Evolutionary conservation across 2,888 invertebrate genomes (phyloP), one percentile per base, ranked within the genome.

Genomic region (Cryptops parisi): DNA sequence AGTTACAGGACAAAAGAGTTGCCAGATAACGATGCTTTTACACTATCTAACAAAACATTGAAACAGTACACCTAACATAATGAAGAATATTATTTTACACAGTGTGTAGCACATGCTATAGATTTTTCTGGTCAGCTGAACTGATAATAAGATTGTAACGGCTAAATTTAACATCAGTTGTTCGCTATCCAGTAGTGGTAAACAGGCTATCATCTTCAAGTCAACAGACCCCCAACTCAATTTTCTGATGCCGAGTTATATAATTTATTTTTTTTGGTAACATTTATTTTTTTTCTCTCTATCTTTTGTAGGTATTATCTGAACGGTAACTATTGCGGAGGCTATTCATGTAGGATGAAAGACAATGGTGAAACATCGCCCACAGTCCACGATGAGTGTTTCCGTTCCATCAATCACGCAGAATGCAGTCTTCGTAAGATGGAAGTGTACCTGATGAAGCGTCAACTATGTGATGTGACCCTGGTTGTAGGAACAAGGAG

Each of bases 401-500:
- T 68, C 58, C 62, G 64, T 52, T 67, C 67, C 49, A 63, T 65
- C 60, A 67, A 82, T 64, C 88, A 90, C 72, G 83, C 90, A 5
- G 84, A 86, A 65, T 77, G 76, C 54, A 83, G 87, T 63, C 74
- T 91, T 51, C 79, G 78, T 60, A 81, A 82, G 64, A 86, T 91
- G 80, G 83, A 82, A 67, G 76, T 78, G 51, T 89, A 87, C 72
- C 78, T 84, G 59, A 79, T 82, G 64, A 80, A 82, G 55, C 80
- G 84, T 62, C 82, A 86, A 69, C 74, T 93, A 51, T 89, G 88
- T 66, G 93, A 93, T 74, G 84, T 93, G 48, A 79, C 80, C 21
- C 77, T 93, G 23, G 79, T 90, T 61, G 88, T 86, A 57, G 88
- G 74, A n/a, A 66, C 64, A 5, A 68, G 67, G 54, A 69, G 81